Conservation (phyloP, 2,797 vertebrate genomes). For the Poecilia gillii region DNA sequence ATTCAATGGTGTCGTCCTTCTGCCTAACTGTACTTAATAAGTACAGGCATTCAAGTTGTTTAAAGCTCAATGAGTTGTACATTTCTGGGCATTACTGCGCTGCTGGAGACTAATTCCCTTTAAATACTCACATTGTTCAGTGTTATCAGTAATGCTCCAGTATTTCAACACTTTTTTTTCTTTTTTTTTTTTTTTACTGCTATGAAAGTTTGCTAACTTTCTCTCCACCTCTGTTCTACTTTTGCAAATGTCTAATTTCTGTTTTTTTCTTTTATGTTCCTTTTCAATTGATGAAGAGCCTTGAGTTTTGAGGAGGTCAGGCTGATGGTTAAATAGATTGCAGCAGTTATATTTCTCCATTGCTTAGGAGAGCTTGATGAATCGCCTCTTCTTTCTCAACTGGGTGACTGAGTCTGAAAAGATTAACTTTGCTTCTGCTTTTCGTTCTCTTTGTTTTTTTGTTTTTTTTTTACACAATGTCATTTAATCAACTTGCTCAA, state of each 20-base stretch:
- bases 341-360: background rate
- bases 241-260: background rate
- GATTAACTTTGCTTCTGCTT: slow-evolving; percentile 11
- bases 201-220: slow-evolving; percentile 1
- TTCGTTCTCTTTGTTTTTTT: background rate
- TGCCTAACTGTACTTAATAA: background rate
- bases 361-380: background rate
- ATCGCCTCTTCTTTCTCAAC: slow-evolving; percentile 4
- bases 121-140: background rate
- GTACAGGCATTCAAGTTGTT: background rate
- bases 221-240: background rate
- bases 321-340: background rate
- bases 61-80: background rate
- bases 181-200: background rate
- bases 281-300: background rate
- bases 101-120: background rate
- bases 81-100: background rate
- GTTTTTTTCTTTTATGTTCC: background rate
- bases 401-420: slow-evolving; percentile 6
- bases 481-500: background rate
- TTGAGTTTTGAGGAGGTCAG: background rate
- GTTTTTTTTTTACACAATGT: background rate
- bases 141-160: background rate
- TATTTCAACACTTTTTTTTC: background rate
- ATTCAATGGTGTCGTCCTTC: background rate